Base-by-base conservation (phyloP, 2,888 invertebrate genomes). In the Acanthoscelides obtectus region DNA sequence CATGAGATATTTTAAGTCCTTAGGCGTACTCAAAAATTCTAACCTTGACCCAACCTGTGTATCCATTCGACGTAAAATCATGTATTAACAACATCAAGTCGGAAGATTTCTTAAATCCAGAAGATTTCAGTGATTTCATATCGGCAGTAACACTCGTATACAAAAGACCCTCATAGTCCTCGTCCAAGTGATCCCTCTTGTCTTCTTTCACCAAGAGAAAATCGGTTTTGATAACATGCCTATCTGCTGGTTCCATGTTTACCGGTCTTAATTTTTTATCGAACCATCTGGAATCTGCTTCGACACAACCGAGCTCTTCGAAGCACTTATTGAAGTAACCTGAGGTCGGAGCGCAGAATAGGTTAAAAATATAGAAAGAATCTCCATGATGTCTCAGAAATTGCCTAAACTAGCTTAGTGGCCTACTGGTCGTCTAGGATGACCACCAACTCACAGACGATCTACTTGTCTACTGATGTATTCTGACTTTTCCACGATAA, bases 41-140 rank as follows among this genome's bases (percentile, higher is more conserved):
- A 79, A 84, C 85, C 80, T 84, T 84, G 27, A 86, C 81, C 86
- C 86, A 86, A 21, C 86, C 86, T 0, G 85, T 82, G 70, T 84
- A 83, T 19, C 86, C 86, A 71, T 83, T 84, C 69, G 84, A 83
- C 19, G 86, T 86, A 75, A 87, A 87, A 80, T 86, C 86, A 73
- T 86, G 86, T 65, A 87, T 83, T 25, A 86, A 74, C 25, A 86
- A 77, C 73, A 83, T 81, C 0, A 81, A 75, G 69, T 79, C 77
- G 4, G 76, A 75, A 3, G 79, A 76, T 25, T 75, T 76, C 22
- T 77, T 77, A 77, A 78, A 83, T 70, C 83, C 80, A 71, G 82
- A 81, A 74, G 80, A 74, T 76, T 78, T 78, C 66, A 84, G 66
- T 68, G 81, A 75, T 17, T 70, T 68, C 17, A 67, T 66, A 20